Evolutionary conservation across 2,797 vertebrate genomes (phyloP).

Genomic region (Enteromius trimaculatus): DNA sequence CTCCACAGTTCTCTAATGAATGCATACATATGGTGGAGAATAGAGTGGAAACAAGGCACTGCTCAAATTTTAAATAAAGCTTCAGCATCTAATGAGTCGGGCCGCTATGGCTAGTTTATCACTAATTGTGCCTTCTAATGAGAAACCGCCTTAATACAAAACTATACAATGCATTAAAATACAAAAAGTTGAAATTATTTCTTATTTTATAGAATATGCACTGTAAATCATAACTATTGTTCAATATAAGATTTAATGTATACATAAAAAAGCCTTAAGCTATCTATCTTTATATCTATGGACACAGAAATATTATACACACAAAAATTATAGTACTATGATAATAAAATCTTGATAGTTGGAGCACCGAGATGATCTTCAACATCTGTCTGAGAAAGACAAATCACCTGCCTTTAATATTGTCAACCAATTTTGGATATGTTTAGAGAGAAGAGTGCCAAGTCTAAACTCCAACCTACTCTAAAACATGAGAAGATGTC

Average conservation of each 20-base stretch:
- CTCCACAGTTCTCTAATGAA: conserved; percentile 93
- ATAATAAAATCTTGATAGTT: background rate
- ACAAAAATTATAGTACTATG: background rate
- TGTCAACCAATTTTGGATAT: background rate
- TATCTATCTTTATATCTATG: background rate
- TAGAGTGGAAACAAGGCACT: conserved; percentile 87
- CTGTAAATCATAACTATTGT: background rate
- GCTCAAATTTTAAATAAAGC: conserved; percentile 87
- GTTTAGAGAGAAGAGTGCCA: background rate
- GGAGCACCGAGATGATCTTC: background rate
- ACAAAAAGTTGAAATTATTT: conserved; percentile 55
- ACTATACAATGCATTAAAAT: conserved; percentile 56
- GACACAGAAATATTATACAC: background rate
- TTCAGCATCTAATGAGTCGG: conserved; percentile 82
- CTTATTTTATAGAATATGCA: conserved; percentile 8
- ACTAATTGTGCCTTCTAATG: conserved; percentile 82
- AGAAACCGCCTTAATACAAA: conserved; percentile 69
- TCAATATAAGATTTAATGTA: background rate
- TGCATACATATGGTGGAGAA: conserved; percentile 92
- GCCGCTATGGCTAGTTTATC: conserved; percentile 83
- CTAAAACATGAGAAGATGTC: background rate
- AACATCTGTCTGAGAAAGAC: background rate
- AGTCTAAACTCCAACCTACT: background rate
- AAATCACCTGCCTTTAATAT: background rate
- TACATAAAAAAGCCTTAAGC: background rate